Evolutionary conservation across 1,140 invertebrate genomes (phyloP).

Genomic region (Saccostrea cuccullata): DNA sequence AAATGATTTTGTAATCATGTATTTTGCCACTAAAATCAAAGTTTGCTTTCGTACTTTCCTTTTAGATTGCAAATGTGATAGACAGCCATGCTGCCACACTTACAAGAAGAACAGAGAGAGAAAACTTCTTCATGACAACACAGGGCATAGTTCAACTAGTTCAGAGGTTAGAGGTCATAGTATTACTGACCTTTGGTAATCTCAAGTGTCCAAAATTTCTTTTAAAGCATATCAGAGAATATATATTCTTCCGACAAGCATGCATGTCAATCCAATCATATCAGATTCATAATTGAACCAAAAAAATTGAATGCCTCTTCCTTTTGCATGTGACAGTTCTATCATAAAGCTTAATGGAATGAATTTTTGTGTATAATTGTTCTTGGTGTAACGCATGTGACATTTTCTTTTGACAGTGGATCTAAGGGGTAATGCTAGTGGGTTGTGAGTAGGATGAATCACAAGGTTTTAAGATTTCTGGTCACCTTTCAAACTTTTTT

Average conservation of each 20-base stretch:
- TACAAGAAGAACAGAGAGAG: slow-evolving; percentile 94
- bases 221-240: neutral
- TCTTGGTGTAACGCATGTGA: neutral
- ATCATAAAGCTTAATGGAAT: neutral
- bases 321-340: no score
- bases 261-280: neutral
- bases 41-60: neutral
- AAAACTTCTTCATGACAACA: slow-evolving; percentile 97
- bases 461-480: slow-evolving; percentile 1
- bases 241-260: neutral
- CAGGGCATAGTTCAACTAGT: slow-evolving; percentile 96
- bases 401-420: slow-evolving; percentile 24
- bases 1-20: no score
- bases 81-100: slow-evolving; percentile 88
- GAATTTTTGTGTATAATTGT: neutral
- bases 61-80: slow-evolving; percentile 93
- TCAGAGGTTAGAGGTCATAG: slow-evolving; percentile 82
- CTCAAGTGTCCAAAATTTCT: neutral
- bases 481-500: no score
- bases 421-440: slow-evolving; percentile 32
- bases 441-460: neutral
- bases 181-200: neutral
- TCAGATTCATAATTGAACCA: neutral
- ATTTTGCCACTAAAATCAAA: no score
- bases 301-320: no score